These are phyloP conservation scores for Mormyrops boulengeri DNA, from an alignment of 2,797 vertebrate species.

Conservation along the genomic window DNA sequence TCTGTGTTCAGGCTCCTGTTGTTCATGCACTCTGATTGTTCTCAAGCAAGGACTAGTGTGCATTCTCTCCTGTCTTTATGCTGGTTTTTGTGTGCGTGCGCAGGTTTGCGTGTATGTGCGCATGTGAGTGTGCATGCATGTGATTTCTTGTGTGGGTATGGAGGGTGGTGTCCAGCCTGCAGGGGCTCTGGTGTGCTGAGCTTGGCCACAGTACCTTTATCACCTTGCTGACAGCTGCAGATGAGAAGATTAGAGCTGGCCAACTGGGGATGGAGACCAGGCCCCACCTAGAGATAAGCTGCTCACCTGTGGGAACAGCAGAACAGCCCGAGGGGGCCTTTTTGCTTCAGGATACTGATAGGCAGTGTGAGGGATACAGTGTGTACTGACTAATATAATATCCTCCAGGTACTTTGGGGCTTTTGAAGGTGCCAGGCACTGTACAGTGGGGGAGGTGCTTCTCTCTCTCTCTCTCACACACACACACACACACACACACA, in stretches of 20 bases:
- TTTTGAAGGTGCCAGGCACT: background rate
- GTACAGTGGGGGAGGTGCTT: background rate
- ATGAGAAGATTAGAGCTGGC: conserved; percentile 58
- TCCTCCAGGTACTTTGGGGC: background rate
- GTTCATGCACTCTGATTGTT: background rate
- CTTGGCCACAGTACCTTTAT: conserved; percentile 47
- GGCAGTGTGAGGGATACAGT: background rate
- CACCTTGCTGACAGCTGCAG: conserved; percentile 67
- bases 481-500: background rate
- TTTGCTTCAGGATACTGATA: background rate
- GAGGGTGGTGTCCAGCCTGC: conserved; percentile 17
- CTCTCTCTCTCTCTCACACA: background rate
- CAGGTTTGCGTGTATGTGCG: background rate
- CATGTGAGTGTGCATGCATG: background rate
- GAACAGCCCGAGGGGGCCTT: background rate
- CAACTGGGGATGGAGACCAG: conserved; percentile 46
- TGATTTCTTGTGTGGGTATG: background rate
- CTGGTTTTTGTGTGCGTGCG: background rate
- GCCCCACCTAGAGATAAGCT: conserved; percentile 52
- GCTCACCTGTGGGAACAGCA: conserved; percentile 41
- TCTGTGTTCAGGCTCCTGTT: background rate
- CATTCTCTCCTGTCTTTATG: background rate
- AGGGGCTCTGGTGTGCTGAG: conserved; percentile 48
- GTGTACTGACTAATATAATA: background rate
- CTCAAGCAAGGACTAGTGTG: background rate